Evolutionary conservation across 2,797 vertebrate genomes (phyloP), one percentile per base, ranked within the genome.

Genomic region (Triplophysa bombifrons): DNA sequence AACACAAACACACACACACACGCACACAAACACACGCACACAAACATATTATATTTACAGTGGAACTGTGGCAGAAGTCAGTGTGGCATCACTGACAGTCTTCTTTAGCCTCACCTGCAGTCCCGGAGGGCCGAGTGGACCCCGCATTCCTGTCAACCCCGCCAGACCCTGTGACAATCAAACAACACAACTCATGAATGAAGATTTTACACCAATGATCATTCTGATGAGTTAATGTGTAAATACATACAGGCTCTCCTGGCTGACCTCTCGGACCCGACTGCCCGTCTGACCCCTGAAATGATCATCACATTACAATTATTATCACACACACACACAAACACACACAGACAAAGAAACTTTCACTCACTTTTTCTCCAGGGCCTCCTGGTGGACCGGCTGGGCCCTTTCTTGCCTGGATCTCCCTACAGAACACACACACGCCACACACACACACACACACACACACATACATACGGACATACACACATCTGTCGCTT

Each of bases 281-380:
- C 72, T 97, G 96, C 74, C 98, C 98, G 20, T 97, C 95, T 2
- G 97, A 96, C 1, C 98, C 98, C 98, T 99, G 86, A 70, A 11
- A 12, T 5, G 74, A 16, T 71, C 20, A 72, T 20, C 34, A 11
- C 48, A 1, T 19, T 41, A 1, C 67, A 73, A 69, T 25, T 10
- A 12, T 46, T 3, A 25, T 46, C 19, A 11, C 0, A 30, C 27
- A 66, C 44, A 60, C 8, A 76, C 5, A 72, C 27, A 76, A 19
- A 76, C 10, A 72, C 38, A 80, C 34, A 27, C 9, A 79, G 7
- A 74, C 12, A 80, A 7, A 10, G 10, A 60, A 16, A 46, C n/a
- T 13, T 63, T 19, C n/a, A 68, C 90, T 77, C 84, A 98, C 97
- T 93, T 96, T 95, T 69, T 96, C 96, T 78, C 96, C 96, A 2